A percentile compares a stretch with the other conserved stretches of the same genome.
These are phyloP conservation scores for Drosophila teissieri DNA, from an alignment of 1,140 invertebrate genomes.

Conservation along the genomic window DNA sequence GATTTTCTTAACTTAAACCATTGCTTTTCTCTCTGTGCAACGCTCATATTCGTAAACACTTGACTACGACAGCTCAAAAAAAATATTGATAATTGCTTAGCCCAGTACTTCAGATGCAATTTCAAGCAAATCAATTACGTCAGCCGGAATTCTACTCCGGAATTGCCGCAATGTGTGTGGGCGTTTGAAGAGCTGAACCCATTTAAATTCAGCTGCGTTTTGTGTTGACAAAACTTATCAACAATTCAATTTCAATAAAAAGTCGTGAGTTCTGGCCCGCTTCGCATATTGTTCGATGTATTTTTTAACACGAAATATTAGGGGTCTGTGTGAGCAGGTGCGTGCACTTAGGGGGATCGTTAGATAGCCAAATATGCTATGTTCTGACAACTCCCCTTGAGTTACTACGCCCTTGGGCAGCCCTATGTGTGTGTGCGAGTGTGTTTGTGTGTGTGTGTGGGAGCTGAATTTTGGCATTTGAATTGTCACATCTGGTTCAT, in stretches of 20 bases:
- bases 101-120: slow-evolving; percentile 32
- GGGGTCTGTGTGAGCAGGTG: slow-evolving; percentile 38
- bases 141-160: slow-evolving; percentile 5
- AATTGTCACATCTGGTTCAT: slow-evolving; percentile 82
- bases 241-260: slow-evolving; percentile 84
- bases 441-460: slow-evolving; percentile 19
- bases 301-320: slow-evolving; percentile 67
- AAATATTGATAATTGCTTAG: slow-evolving; percentile 48
- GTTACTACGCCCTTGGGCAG: slow-evolving; percentile 31
- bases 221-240: slow-evolving; percentile 82
- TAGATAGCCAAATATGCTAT: neutral
- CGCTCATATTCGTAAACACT: slow-evolving; percentile 8
- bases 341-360: slow-evolving; percentile 11
- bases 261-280: slow-evolving; percentile 55
- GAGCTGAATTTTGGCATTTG: slow-evolving; percentile 71
- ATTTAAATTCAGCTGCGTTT: slow-evolving; percentile 48
- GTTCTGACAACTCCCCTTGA: slow-evolving; percentile 15
- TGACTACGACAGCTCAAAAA: slow-evolving; percentile 10
- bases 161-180: neutral
- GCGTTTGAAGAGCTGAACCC: slow-evolving; percentile 12
- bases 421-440: slow-evolving; percentile 14
- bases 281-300: slow-evolving; percentile 70
- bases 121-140: slow-evolving; percentile 64
- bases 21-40: neutral
- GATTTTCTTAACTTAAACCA: no score